phyloP scores from a whole-genome alignment of 1,140 invertebrate species.

The Branchinecta lynchi region DNA sequence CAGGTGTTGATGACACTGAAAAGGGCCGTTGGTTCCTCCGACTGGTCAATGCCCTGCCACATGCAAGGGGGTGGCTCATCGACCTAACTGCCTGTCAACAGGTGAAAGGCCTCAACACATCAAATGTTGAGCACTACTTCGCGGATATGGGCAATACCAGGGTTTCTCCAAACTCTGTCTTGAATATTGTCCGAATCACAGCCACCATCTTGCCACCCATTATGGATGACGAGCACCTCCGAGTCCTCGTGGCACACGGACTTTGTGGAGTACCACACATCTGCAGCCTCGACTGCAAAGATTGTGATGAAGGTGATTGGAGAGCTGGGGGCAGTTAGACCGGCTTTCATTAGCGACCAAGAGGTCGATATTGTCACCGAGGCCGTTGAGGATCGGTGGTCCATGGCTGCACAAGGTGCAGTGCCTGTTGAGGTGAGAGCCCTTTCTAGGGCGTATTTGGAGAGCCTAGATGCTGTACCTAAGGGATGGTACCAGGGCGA shows the following conservation, averaged over 20 bases:
- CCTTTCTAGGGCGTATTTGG: neutral
- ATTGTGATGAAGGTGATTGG: neutral
- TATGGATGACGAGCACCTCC: neutral
- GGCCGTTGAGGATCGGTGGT: neutral
- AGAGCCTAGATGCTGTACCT: neutral
- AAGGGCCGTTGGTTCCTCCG: neutral
- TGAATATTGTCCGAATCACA: neutral
- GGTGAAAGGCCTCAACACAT: neutral
- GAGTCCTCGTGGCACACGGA: neutral
- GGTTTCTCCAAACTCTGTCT: neutral
- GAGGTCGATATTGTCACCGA: neutral
- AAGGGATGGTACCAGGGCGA: neutral
- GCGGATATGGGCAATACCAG: no score
- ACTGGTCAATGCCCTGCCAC: neutral
- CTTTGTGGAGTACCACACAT: constrained; percentile 6
- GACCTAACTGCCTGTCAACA: neutral
- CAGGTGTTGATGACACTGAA: neutral
- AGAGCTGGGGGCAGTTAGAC: neutral
- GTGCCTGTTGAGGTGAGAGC: neutral
- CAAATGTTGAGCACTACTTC: constrained; percentile 1
- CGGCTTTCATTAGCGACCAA: neutral
- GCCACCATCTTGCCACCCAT: neutral
- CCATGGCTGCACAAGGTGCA: neutral
- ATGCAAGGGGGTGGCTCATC: neutral
- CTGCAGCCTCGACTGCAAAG: neutral